Conservation (phyloP, 2,888 invertebrate genomes). For the Sericinus montela region DNA sequence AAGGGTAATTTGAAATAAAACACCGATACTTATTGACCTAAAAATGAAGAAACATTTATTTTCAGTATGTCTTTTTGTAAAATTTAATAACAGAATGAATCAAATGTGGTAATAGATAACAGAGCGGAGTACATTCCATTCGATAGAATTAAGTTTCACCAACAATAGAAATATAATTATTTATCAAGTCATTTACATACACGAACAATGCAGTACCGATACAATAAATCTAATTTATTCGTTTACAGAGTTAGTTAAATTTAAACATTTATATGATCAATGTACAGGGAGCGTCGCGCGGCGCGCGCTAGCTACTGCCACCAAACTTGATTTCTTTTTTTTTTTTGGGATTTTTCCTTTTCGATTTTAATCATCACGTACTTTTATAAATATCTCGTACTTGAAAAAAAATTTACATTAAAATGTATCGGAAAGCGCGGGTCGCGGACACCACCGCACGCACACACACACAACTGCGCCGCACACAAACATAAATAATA, state of each 20-base stretch:
- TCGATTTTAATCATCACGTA: constrained; percentile 71
- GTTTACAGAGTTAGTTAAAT: constrained; percentile 70
- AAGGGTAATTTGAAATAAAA: constrained; percentile 65
- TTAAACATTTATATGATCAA: constrained; percentile 65
- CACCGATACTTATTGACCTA: constrained; percentile 82
- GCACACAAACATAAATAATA: constrained; percentile 51
- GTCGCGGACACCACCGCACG: constrained; percentile 45
- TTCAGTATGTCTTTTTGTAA: constrained; percentile 84
- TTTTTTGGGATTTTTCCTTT: constrained; percentile 63
- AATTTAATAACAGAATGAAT: constrained; percentile 79
- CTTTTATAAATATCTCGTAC: constrained; percentile 77
- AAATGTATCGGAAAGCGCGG: constrained; percentile 67
- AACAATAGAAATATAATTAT: constrained; percentile 77
- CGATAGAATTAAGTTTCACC: constrained; percentile 70
- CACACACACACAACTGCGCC: constrained; percentile 27
- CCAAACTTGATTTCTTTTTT: constrained; percentile 45
- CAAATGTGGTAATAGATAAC: constrained; percentile 70
- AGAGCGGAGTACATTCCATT: constrained; percentile 64
- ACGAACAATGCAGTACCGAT: constrained; percentile 71
- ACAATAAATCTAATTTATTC: constrained; percentile 76
- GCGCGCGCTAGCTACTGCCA: constrained; percentile 37
- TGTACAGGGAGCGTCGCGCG: constrained; percentile 47
- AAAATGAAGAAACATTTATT: constrained; percentile 87
- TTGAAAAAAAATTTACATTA: constrained; percentile 77
- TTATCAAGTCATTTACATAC: constrained; percentile 75